These are phyloP conservation scores for Orussus abietinus DNA, from an alignment of 1,140 invertebrate species.

Conservation along the genomic window DNA sequence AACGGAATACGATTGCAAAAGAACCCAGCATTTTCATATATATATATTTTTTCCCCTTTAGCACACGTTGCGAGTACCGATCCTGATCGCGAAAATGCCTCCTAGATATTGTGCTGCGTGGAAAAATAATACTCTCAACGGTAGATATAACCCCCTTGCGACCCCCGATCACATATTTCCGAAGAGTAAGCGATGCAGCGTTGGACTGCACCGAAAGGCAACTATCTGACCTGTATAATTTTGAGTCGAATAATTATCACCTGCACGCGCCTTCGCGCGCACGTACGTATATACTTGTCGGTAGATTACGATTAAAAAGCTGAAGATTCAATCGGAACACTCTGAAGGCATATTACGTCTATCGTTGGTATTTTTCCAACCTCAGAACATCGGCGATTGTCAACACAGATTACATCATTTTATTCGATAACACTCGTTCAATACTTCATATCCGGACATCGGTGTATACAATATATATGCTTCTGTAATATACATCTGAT, in stretches of 20 bases:
- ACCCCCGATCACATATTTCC: too few relatives aligned
- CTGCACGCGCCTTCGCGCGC: too few relatives aligned
- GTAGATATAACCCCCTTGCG: too few relatives aligned
- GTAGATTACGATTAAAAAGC: slow-evolving; percentile 6
- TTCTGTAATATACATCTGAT: slow-evolving; percentile 41
- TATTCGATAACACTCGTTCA: slow-evolving; percentile 44
- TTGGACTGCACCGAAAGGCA: background rate
- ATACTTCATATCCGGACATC: slow-evolving; percentile 44
- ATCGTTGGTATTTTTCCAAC: slow-evolving; percentile 14
- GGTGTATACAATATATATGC: slow-evolving; percentile 46
- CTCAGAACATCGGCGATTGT: slow-evolving; percentile 42
- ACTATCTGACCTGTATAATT: background rate
- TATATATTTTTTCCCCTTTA: too few relatives aligned
- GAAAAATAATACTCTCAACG: too few relatives aligned
- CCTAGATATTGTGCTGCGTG: too few relatives aligned
- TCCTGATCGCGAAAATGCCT: too few relatives aligned
- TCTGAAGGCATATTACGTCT: slow-evolving; percentile 16
- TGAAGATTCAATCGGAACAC: slow-evolving; percentile 14
- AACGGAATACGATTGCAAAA: too few relatives aligned
- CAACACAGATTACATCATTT: slow-evolving; percentile 45
- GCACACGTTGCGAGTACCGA: too few relatives aligned
- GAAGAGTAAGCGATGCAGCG: too few relatives aligned
- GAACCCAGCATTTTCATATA: too few relatives aligned
- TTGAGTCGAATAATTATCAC: background rate
- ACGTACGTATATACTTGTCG: background rate